Percentiles rank a stretch among this genome's conserved stretches.
Conservation (phyloP, 2,797 vertebrate species). For the Hephaestus fuliginosus region DNA sequence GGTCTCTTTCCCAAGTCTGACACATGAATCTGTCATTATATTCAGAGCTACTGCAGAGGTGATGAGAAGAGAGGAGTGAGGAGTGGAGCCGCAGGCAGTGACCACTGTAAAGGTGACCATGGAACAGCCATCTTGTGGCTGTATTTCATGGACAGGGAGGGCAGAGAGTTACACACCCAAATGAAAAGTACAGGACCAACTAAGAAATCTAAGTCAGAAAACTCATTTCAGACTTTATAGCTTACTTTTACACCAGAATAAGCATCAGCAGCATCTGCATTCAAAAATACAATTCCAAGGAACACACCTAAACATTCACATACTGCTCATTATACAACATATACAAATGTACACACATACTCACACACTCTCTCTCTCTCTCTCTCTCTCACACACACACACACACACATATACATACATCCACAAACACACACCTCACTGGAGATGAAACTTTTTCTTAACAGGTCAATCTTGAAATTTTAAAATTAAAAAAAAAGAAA, state of each 20-base stretch:
- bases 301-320: too few relatives aligned
- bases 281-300: too few relatives aligned
- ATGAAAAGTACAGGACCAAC: not conserved
- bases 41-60: not conserved
- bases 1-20: not conserved
- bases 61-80: not conserved
- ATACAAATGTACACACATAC: too few relatives aligned
- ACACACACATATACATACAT: too few relatives aligned
- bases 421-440: too few relatives aligned
- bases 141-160: not conserved
- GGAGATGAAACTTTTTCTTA: too few relatives aligned
- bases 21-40: not conserved
- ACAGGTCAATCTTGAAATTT: too few relatives aligned
- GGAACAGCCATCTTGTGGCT: not conserved
- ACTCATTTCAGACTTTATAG: not conserved
- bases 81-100: not conserved
- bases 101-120: not conserved
- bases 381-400: too few relatives aligned
- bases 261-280: too few relatives aligned
- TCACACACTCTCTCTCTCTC: too few relatives aligned
- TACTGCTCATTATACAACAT: too few relatives aligned
- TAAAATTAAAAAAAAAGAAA: too few relatives aligned
- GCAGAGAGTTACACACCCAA: not conserved
- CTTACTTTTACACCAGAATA: not conserved
- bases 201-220: not conserved